These are phyloP conservation scores for Jordanella pulchra DNA, from an alignment of 2,797 vertebrate species.

Conservation along the genomic window DNA sequence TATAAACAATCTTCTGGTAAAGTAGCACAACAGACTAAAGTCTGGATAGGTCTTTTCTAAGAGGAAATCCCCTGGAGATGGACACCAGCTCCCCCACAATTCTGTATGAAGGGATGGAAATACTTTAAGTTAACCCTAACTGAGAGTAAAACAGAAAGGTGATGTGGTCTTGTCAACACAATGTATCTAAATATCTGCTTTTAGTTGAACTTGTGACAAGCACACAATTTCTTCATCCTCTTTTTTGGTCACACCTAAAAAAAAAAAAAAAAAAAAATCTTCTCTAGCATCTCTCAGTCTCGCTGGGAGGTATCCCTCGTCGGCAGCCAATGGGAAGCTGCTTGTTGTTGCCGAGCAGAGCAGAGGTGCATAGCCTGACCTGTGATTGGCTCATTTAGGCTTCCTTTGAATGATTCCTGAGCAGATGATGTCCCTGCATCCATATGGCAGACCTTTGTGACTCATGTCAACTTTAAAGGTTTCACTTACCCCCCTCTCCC, in stretches of 20 bases:
- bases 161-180: no score
- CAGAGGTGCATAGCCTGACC: background rate
- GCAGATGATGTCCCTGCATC: conserved; percentile 63
- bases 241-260: conserved; percentile 10
- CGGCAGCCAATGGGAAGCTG: conserved; percentile 48
- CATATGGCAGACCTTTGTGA: conserved; percentile 79
- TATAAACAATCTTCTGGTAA: no score
- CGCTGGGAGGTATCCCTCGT: conserved; percentile 33
- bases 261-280: no score
- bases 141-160: no score
- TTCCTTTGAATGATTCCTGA: conserved; percentile 44
- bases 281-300: conserved; percentile 18
- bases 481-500: conserved; percentile 33
- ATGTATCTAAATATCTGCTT: background rate
- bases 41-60: no score
- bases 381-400: conserved; percentile 34
- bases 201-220: background rate
- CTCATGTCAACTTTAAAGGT: conserved; percentile 73
- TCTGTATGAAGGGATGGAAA: no score
- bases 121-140: no score
- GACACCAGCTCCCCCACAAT: no score
- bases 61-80: no score
- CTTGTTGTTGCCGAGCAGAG: conserved; percentile 42
- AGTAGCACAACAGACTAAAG: no score
- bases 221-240: conserved; percentile 11